Evolutionary conservation across 2,113 vertebrate genomes (phyloP).

Genomic region (Seriola quinqueradiata): DNA sequence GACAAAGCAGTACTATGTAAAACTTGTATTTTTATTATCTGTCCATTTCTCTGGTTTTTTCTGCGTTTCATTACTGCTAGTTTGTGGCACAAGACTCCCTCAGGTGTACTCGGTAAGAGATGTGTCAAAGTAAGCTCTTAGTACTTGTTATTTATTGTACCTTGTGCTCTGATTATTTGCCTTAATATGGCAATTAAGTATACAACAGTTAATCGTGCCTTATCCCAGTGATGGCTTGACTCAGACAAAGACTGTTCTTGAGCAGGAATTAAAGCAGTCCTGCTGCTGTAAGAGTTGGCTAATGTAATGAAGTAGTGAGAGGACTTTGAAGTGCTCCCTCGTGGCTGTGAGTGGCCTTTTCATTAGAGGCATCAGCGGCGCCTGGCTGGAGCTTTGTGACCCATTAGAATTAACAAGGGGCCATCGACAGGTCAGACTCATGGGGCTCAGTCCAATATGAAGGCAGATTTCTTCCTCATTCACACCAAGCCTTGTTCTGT

Average conservation of each 20-base stretch:
- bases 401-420: conserved; percentile 83
- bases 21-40: neutral
- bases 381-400: conserved; percentile 78
- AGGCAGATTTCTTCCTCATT: conserved; percentile 54
- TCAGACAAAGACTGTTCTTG: conserved; percentile 32
- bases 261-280: conserved; percentile 65
- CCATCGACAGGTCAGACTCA: conserved; percentile 75
- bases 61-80: conserved; percentile 5
- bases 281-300: conserved; percentile 61
- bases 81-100: neutral
- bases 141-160: conserved; percentile 73
- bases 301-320: conserved; percentile 69
- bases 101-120: conserved; percentile 86
- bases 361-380: conserved; percentile 81
- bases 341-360: conserved; percentile 75
- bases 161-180: conserved; percentile 57
- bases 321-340: conserved; percentile 80
- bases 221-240: conserved; percentile 35
- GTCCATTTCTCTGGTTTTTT: neutral
- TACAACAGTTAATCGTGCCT: conserved; percentile 50
- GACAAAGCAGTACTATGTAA: neutral
- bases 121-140: conserved; percentile 85
- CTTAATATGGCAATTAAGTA: conserved; percentile 63
- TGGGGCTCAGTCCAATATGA: conserved; percentile 51
- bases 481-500: conserved; percentile 35